Base-by-base conservation (phyloP, 2,888 invertebrate genomes). In the Maniola hyperantus region DNA sequence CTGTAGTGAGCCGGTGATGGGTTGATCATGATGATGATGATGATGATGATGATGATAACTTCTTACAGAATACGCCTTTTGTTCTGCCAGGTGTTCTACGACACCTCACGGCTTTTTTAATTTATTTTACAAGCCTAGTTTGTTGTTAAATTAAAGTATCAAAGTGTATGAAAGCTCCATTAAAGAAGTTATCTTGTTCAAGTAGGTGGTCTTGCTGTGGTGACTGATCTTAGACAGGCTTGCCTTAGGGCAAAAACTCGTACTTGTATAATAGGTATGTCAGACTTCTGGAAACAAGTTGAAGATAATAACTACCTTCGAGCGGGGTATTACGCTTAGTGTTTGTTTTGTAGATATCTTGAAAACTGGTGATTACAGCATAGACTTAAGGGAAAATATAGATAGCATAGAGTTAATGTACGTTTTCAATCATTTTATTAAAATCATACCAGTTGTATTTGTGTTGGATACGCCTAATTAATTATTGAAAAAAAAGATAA, bases 281-380 rank as follows among this genome's bases (percentile, higher is more conserved):
- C 54, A 57, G 66, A 61, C 66, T 66, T 62, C 61, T 58, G 65
- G 63, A 64, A 70, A 71, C 68, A 60, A 55, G 71, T 67, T 67
- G 72, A 69, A 71, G 72, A 74, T 81, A 82, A 79, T 80, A 75
- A 76, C 73, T 70, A 75, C 73, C 73, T 75, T 71, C 66, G 75
- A 74, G 73, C 72, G 76, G 73, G 78, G 81, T 78, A 86, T 88
- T 86, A 86, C 79, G 72, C 76, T 68, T 74, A 74, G 69, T 87
- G 84, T 88, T 88, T 88, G 84, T 87, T 87, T 87, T 87, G 81
- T 76, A 72, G 60, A 67, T 72, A 75, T 79, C 78, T 82, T 80
- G 81, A 83, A 81, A 84, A 84, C 83, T 77, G 79, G 74, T 79
- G 83, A 85, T 88, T 62, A 62, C 85, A 84, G 77, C 39, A 13